phyloP scores from a whole-genome alignment of 2,888 invertebrate species.

The Odontothrips loti region DNA sequence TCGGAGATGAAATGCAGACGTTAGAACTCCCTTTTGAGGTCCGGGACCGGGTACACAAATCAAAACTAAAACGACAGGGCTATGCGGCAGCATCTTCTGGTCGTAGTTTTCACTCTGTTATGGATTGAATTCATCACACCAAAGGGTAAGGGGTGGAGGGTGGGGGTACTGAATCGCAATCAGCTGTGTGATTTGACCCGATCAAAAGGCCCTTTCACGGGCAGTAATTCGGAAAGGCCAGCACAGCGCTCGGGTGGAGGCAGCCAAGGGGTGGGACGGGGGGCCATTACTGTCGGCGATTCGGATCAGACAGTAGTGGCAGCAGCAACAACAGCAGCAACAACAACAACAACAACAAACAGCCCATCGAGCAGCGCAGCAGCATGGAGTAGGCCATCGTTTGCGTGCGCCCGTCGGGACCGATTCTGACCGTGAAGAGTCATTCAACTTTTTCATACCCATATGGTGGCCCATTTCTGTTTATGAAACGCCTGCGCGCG shows the following conservation, averaged over 20 bases:
- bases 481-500: no score
- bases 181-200: constrained; percentile 6
- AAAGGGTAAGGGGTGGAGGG: no score
- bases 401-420: neutral
- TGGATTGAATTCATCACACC: no score
- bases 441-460: constrained; percentile 1
- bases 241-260: neutral
- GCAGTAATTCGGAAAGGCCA: neutral
- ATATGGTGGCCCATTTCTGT: neutral
- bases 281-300: neutral
- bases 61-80: no score
- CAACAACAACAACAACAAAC: neutral
- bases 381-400: no score
- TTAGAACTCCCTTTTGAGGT: no score
- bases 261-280: neutral
- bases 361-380: neutral
- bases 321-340: neutral
- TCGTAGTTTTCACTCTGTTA: no score
- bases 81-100: no score
- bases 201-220: constrained; percentile 5
- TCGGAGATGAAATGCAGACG: no score
- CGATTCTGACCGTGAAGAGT: neutral
- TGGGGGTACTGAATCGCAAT: neutral
- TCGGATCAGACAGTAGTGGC: no score
- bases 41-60: no score